A percentile compares a stretch with the other conserved stretches of the same genome.
These are phyloP conservation scores for Clarias magur DNA, from an alignment of 2,113 vertebrate species.

Conservation along the genomic window DNA sequence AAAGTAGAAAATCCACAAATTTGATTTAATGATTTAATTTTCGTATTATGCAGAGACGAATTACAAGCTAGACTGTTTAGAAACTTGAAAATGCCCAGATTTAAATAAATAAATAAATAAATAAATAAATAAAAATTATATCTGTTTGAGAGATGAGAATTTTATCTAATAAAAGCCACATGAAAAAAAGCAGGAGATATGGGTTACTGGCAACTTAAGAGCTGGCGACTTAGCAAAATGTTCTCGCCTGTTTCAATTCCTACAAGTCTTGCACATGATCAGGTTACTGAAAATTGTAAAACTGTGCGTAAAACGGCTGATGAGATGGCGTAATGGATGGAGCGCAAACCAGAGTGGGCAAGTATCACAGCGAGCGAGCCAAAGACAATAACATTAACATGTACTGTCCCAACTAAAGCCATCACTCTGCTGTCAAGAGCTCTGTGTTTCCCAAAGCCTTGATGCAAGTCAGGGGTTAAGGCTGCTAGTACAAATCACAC, in stretches of 20 bases:
- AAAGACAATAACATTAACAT: constrained; percentile 62
- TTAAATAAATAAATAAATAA: too few relatives aligned
- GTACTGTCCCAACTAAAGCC: constrained; percentile 72
- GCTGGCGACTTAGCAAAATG: constrained; percentile 17
- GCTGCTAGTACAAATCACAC: constrained; percentile 73
- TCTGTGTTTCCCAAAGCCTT: constrained; percentile 66
- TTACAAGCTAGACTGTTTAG: neutral
- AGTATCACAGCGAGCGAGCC: constrained; percentile 37
- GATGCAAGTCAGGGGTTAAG: constrained; percentile 68
- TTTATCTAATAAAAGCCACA: neutral
- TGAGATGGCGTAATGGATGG: constrained; percentile 24
- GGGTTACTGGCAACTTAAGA: neutral
- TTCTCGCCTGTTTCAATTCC: constrained; percentile 14
- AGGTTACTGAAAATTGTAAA: constrained; percentile 21
- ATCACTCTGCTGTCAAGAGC: constrained; percentile 68
- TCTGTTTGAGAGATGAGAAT: neutral
- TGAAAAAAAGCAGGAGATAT: neutral
- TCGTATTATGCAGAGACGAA: neutral
- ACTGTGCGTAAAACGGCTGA: constrained; percentile 28
- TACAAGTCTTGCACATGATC: neutral
- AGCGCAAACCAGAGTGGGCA: constrained; percentile 26
- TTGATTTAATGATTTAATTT: neutral
- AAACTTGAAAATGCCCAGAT: neutral
- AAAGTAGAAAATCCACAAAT: neutral
- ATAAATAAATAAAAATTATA: too few relatives aligned